Percentiles rank a stretch among this genome's conserved stretches.
Conservation (phyloP, 2,113 vertebrate species). For the Edolisoma coerulescens region DNA sequence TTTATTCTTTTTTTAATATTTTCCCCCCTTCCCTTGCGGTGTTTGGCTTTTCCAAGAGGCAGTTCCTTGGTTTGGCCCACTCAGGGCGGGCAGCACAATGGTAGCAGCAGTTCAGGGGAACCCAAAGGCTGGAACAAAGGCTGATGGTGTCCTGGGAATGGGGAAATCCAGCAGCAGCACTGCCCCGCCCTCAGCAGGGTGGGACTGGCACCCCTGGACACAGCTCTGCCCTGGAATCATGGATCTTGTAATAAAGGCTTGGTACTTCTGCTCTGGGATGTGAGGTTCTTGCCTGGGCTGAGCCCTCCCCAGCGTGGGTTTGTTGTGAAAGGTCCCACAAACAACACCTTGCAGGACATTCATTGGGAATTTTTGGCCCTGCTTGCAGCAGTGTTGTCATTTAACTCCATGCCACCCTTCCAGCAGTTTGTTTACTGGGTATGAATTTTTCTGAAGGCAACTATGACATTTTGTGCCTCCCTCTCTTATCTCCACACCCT, state of each 20-base stretch:
- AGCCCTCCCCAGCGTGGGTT: background rate
- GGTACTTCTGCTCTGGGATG: background rate
- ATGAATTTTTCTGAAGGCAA: background rate
- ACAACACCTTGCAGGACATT: background rate
- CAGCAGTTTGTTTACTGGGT: background rate
- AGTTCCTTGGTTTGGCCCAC: background rate
- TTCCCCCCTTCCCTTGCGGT: background rate
- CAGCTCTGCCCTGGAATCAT: background rate
- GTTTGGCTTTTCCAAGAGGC: background rate
- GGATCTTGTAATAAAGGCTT: constrained; percentile 70
- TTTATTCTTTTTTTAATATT: background rate
- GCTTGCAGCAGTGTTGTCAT: background rate
- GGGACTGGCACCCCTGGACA: background rate
- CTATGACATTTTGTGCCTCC: background rate
- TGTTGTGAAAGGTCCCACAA: background rate
- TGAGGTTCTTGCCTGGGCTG: background rate
- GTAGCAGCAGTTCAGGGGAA: background rate
- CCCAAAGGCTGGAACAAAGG: background rate
- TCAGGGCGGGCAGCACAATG: background rate
- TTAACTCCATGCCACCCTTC: background rate
- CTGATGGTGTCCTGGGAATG: background rate
- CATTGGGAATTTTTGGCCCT: background rate
- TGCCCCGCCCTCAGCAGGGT: background rate
- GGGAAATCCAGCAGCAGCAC: background rate
- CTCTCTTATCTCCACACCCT: background rate